Base-by-base conservation (phyloP, 1,140 invertebrate genomes). In the Caenorhabditis latens region DNA sequence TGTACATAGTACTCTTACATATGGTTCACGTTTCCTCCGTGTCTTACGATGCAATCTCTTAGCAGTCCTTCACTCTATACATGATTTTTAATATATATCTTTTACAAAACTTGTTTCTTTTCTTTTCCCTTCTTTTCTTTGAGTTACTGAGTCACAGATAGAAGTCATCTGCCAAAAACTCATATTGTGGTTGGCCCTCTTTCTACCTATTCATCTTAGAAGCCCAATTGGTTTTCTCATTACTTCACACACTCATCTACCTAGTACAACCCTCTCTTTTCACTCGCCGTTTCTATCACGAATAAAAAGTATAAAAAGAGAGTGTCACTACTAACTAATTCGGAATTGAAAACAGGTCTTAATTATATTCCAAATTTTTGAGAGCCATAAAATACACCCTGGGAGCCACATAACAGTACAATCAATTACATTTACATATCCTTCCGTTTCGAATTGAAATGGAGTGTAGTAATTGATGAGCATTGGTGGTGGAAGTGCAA, bases 81-180 rank as follows among this genome's bases (percentile, higher is more conserved):
- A 79, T 79, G 46, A 79, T 79, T 79, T 79, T 79, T 79, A 79
- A 79, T 79, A 79, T 79, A 79, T 79, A 13, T 48, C 46, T 79
- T 50, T 79, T 79, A 79, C 71, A 79, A 79, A 50, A 79, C 46
- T 50, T 50, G 46, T 50, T 79, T 50, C 46, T 50, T 79, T 79
- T 21, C 46, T 79, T 48, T 79, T n/a, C 71, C 2, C n/a, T n/a
- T 58, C n/a, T 71, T 71, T 46, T 79, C 40, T 50, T 14, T 8
- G 65, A 61, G 65, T 79, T n/a, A 46, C 71, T 79, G 71, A 79
- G 71, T 79, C 71, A 79, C 46, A 42, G 71, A 79, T 42, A 79
- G 71, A 79, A 79, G 71, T 79, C 71, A 79, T 79, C 46, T 79
- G 71, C 71, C 71, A 79, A 79, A 79, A 79, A 79, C 71, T 50